phyloP scores from a whole-genome alignment of 2,113 vertebrate species.

The Poecile atricapillus region DNA sequence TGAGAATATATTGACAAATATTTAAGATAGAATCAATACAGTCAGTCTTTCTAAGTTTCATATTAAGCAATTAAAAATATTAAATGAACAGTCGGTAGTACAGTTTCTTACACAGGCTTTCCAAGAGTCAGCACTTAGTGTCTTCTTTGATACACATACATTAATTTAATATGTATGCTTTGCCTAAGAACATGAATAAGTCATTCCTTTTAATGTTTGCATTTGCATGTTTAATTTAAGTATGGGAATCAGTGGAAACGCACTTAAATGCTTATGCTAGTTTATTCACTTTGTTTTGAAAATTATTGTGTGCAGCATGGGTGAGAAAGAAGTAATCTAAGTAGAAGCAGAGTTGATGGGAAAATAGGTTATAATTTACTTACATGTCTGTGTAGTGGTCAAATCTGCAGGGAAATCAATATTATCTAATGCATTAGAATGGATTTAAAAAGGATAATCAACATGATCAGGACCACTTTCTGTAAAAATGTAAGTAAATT shows the following conservation, averaged over 20 bases:
- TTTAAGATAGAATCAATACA: slow-evolving; percentile 15
- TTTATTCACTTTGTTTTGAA: slow-evolving; percentile 43
- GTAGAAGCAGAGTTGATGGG: neutral
- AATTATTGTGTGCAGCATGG: neutral
- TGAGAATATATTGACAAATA: slow-evolving; percentile 6
- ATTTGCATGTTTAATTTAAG: slow-evolving; percentile 64
- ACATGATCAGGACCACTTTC: neutral
- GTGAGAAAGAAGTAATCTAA: neutral
- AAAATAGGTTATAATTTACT: slow-evolving; percentile 25
- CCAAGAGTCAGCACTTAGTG: slow-evolving; percentile 55
- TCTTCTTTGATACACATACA: slow-evolving; percentile 19
- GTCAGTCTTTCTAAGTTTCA: neutral
- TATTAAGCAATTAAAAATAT: slow-evolving; percentile 40
- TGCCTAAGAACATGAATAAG: slow-evolving; percentile 61
- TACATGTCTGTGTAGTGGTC: neutral
- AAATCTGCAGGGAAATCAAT: neutral
- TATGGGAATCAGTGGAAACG: slow-evolving; percentile 34
- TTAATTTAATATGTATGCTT: slow-evolving; percentile 55
- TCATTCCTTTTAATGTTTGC: slow-evolving; percentile 56
- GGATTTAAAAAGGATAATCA: neutral
- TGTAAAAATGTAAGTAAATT: neutral
- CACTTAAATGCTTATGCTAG: slow-evolving; percentile 46
- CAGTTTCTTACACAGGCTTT: slow-evolving; percentile 32
- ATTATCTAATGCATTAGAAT: neutral
- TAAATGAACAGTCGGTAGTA: slow-evolving; percentile 1